A percentile compares a stretch with the other conserved stretches of the same genome.
phyloP scores from a whole-genome alignment of 2,888 invertebrate genomes.

The Ormyrus nitidulus region DNA sequence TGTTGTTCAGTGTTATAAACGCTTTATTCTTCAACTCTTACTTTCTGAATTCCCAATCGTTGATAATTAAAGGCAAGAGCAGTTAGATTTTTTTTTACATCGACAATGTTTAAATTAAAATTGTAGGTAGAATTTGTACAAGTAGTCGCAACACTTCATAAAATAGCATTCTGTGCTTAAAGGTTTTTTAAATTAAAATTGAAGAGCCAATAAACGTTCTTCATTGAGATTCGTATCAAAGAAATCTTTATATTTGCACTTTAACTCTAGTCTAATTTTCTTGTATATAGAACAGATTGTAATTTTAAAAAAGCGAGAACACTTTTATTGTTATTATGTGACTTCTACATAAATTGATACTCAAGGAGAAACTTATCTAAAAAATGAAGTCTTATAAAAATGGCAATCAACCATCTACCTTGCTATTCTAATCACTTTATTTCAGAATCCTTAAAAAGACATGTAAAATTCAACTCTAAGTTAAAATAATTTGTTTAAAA shows the following conservation, averaged over 20 bases:
- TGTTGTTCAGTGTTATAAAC: neutral
- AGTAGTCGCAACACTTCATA: conserved; percentile 22
- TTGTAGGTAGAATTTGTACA: conserved; percentile 20
- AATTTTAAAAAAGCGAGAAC: conserved; percentile 41
- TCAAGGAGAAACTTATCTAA: conserved; percentile 30
- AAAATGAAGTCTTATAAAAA: conserved; percentile 20
- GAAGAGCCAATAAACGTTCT: conserved; percentile 29
- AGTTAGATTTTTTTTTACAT: conserved; percentile 17
- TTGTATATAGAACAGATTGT: conserved; percentile 35
- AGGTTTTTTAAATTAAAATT: conserved; percentile 25
- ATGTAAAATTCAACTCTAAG: neutral
- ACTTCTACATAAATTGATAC: conserved; percentile 27
- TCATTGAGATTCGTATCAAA: conserved; percentile 21
- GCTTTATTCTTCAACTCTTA: conserved; percentile 3
- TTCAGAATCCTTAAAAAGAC: neutral
- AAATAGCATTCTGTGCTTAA: conserved; percentile 8
- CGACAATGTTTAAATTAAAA: conserved; percentile 20
- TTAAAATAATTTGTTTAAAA: neutral
- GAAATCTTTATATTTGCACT: conserved; percentile 6
- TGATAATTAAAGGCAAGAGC: conserved; percentile 34
- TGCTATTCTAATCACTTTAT: neutral
- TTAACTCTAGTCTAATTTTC: conserved; percentile 14
- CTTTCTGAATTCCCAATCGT: conserved; percentile 26
- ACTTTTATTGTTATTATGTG: conserved; percentile 30
- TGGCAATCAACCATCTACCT: neutral